A percentile compares a stretch with the other conserved stretches of the same genome.
Conservation (phyloP, 2,797 vertebrate genomes). For the Sciurus carolinensis region DNA sequence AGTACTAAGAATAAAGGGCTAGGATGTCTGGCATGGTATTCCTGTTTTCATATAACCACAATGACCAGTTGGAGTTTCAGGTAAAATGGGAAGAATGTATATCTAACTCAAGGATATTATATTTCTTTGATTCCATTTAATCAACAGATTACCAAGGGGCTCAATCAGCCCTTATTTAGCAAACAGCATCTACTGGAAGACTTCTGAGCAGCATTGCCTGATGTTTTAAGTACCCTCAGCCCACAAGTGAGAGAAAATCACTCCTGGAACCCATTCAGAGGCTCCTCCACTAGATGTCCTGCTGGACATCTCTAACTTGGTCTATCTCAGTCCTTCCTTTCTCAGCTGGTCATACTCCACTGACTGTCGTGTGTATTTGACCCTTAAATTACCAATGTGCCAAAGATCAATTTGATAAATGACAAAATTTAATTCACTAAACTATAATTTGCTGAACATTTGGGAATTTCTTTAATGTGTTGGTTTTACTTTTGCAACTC, state of each 20-base stretch:
- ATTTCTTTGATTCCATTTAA: background rate
- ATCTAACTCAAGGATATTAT: background rate
- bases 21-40: background rate
- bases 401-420: background rate
- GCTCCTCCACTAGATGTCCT: background rate
- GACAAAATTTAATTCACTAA: background rate
- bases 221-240: background rate
- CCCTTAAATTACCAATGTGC: background rate
- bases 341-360: background rate
- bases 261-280: background rate
- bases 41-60: background rate
- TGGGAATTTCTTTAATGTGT: background rate
- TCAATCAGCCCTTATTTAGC: background rate
- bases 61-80: background rate
- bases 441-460: slow-evolving; percentile 33
- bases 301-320: background rate
- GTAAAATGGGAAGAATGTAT: background rate
- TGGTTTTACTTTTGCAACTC: background rate
- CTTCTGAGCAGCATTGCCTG: background rate
- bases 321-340: background rate
- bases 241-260: background rate
- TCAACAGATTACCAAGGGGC: background rate
- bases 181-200: background rate
- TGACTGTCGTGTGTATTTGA: background rate
- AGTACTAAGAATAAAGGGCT: background rate